These are phyloP conservation scores for Peromyscus attwateri DNA, from an alignment of 2,797 vertebrate species.

Conservation along the genomic window DNA sequence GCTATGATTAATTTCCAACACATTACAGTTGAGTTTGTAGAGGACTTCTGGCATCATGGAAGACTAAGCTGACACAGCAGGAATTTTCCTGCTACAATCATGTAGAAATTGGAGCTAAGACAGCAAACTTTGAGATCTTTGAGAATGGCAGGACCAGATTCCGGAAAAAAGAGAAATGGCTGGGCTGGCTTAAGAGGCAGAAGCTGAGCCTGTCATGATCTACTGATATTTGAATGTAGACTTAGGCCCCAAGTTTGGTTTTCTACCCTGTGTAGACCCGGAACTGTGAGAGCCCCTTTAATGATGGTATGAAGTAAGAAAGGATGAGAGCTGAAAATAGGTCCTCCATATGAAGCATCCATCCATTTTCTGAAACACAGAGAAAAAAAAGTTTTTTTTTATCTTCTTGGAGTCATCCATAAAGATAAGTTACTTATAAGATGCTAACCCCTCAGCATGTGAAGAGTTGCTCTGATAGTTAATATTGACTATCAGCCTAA, in stretches of 20 bases:
- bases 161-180: neutral
- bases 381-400: neutral
- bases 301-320: neutral
- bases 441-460: neutral
- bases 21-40: slow-evolving; percentile 10
- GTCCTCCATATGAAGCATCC: neutral
- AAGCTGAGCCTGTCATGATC: neutral
- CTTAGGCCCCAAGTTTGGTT: neutral
- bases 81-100: neutral
- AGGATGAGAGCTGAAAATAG: neutral
- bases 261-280: neutral
- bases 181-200: slow-evolving; percentile 6
- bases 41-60: neutral
- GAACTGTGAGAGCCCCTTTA: neutral
- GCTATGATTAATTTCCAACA: neutral
- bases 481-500: neutral
- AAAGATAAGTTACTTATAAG: neutral
- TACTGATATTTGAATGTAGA: neutral
- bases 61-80: neutral
- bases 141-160: neutral
- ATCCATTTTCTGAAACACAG: neutral
- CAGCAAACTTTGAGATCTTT: neutral
- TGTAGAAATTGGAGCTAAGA: neutral
- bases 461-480: neutral
- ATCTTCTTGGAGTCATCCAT: neutral